A percentile compares a stretch with the other conserved stretches of the same genome.
Evolutionary conservation across 2,113 vertebrate species (phyloP).

Genomic region (Myrmophylax atrothorax): DNA sequence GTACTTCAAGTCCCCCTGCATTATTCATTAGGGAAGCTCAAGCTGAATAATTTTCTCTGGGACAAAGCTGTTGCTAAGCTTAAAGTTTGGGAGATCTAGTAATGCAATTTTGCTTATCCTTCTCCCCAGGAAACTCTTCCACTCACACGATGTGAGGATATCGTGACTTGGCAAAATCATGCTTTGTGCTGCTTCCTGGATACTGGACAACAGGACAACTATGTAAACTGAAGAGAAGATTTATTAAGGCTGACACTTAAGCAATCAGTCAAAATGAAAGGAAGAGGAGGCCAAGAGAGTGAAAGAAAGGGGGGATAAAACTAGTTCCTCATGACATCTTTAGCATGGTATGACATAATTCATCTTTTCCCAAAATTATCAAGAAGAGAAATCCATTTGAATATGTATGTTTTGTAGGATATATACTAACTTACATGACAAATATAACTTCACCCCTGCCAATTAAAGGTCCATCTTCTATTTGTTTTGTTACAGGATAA

Average conservation of each 20-base stretch:
- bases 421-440: background rate
- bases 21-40: conserved; percentile 81
- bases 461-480: background rate
- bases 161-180: conserved; percentile 64
- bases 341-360: background rate
- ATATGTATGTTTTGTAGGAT: background rate
- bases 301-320: background rate
- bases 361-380: background rate
- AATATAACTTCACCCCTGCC: background rate
- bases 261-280: conserved; percentile 31
- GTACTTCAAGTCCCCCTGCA: conserved; percentile 75
- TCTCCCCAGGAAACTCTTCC: conserved; percentile 77
- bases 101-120: conserved; percentile 83
- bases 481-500: background rate
- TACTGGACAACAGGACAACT: conserved; percentile 65
- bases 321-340: background rate
- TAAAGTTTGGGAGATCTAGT: conserved; percentile 78
- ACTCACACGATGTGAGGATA: conserved; percentile 73
- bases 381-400: background rate
- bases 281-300: background rate
- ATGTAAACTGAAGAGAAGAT: conserved; percentile 50
- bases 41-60: conserved; percentile 77
- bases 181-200: conserved; percentile 64
- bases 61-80: conserved; percentile 98
- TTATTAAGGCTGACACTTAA: conserved; percentile 46